Conservation (phyloP, 2,797 vertebrate species). For the Sebastes miniatus region DNA sequence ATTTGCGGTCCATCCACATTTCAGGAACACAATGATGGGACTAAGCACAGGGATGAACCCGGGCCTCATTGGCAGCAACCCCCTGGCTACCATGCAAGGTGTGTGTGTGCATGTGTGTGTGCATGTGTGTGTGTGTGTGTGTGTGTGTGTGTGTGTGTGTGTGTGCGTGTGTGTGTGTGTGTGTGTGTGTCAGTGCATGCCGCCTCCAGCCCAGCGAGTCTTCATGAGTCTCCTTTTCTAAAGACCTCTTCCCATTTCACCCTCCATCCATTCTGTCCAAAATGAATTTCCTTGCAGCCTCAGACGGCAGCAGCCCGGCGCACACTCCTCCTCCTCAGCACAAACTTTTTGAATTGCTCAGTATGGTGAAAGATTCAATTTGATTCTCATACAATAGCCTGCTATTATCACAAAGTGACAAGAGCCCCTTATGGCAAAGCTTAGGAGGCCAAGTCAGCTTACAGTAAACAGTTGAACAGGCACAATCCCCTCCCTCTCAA, state of each 20-base stretch:
- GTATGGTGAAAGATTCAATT: conserved; percentile 73
- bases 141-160: too few species aligned
- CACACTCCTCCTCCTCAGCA: conserved; percentile 38
- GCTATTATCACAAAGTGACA: conserved; percentile 63
- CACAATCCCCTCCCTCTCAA: conserved; percentile 54
- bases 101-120: conserved; percentile 28
- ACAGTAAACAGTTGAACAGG: conserved; percentile 59
- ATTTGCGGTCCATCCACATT: conserved; percentile 53
- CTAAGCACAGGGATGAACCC: conserved; percentile 91
- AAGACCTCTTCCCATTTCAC: conserved; percentile 62
- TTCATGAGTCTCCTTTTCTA: conserved; percentile 50
- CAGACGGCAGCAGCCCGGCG: conserved; percentile 25
- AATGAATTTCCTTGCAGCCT: conserved; percentile 59
- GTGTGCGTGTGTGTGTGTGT: not conserved
- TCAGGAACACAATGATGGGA: conserved; percentile 92
- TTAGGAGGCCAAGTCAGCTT: conserved; percentile 67
- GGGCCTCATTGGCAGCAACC: conserved; percentile 89
- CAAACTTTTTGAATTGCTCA: conserved; percentile 65
- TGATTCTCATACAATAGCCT: conserved; percentile 65
- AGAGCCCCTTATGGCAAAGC: conserved; percentile 70
- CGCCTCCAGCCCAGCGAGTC: conserved; percentile 19
- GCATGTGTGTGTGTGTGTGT: too few species aligned
- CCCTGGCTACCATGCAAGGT: conserved; percentile 94
- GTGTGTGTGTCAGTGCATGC: conserved; percentile 5
- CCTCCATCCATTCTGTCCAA: conserved; percentile 57